Percentiles rank a stretch among this genome's conserved stretches.
Conservation (phyloP, 2,797 vertebrate species). For the Pangasius krempfi region DNA sequence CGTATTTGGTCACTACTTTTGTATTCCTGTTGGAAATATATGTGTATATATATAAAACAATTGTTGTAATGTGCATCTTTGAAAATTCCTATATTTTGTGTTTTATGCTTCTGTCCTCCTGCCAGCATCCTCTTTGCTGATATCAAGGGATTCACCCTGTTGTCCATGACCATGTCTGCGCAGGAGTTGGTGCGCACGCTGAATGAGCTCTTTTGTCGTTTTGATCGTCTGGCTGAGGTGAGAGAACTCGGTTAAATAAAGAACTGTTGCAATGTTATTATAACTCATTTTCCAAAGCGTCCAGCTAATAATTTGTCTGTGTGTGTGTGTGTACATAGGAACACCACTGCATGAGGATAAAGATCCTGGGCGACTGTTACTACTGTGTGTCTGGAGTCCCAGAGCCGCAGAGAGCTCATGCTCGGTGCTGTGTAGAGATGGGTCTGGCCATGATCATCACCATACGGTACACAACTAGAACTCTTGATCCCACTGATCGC, state of each 20-base stretch:
- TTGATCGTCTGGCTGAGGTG: slow-evolving; percentile 77
- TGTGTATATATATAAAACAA: too few species aligned
- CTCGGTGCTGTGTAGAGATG: slow-evolving; percentile 94
- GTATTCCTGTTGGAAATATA: neutral
- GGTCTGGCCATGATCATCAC: slow-evolving; percentile 95
- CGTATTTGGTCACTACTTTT: neutral
- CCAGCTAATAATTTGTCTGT: neutral
- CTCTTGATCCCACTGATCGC: too few species aligned
- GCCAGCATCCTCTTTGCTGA: slow-evolving; percentile 81
- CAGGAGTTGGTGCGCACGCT: slow-evolving; percentile 77
- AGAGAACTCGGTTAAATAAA: neutral
- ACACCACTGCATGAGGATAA: slow-evolving; percentile 94
- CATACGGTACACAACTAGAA: slow-evolving; percentile 78
- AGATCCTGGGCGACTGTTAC: slow-evolving; percentile 96
- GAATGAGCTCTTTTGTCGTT: slow-evolving; percentile 80
- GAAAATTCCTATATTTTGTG: neutral
- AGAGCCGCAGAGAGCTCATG: slow-evolving; percentile 91
- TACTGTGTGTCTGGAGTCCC: slow-evolving; percentile 96
- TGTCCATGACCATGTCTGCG: slow-evolving; percentile 77
- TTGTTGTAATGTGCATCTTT: neutral
- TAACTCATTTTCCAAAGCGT: neutral
- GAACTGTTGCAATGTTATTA: neutral
- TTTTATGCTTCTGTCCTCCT: slow-evolving; percentile 31
- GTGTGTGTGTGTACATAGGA: slow-evolving; percentile 74
- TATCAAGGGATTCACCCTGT: slow-evolving; percentile 78